Evolutionary conservation across 2,113 vertebrate genomes (phyloP).

Genomic region (Coreoperca whiteheadi): DNA sequence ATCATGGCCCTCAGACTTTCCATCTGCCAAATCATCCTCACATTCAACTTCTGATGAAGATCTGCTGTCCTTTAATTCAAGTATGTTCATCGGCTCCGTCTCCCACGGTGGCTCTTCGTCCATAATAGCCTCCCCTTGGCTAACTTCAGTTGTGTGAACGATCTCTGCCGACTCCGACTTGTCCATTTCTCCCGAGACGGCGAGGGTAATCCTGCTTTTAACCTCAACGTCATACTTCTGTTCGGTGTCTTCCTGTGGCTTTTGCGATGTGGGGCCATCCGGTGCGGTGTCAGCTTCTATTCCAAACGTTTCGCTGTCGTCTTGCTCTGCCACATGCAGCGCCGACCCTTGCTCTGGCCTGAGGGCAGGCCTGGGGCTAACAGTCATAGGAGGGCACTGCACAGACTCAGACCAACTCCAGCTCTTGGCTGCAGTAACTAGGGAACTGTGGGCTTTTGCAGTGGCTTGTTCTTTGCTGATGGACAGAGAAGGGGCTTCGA

Average conservation of each 20-base stretch:
- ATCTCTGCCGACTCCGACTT: background rate
- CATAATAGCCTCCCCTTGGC: conserved; percentile 52
- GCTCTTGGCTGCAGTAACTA: background rate
- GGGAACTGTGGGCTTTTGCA: background rate
- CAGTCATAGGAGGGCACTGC: conserved; percentile 11
- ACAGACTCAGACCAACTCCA: conserved; percentile 24
- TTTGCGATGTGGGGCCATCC: background rate
- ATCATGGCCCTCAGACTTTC: background rate
- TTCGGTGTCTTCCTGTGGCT: background rate
- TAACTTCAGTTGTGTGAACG: fast-evolving
- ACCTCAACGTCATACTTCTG: background rate
- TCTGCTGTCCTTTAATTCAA: conserved; percentile 5
- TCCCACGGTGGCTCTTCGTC: conserved; percentile 71
- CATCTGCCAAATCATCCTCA: conserved; percentile 24
- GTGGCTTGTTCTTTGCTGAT: conserved; percentile 22
- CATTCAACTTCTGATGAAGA: conserved; percentile 56
- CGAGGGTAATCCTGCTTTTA: background rate
- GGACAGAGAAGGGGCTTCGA: conserved; percentile 27
- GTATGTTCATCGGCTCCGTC: background rate
- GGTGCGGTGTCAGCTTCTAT: background rate
- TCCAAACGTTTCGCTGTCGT: background rate
- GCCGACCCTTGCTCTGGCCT: conserved; percentile 32
- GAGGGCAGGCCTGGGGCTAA: conserved; percentile 71
- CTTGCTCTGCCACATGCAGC: background rate
- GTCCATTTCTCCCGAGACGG: background rate